Conservation (phyloP, 2,797 vertebrate species). For the Petrocephalus schoutedeni region DNA sequence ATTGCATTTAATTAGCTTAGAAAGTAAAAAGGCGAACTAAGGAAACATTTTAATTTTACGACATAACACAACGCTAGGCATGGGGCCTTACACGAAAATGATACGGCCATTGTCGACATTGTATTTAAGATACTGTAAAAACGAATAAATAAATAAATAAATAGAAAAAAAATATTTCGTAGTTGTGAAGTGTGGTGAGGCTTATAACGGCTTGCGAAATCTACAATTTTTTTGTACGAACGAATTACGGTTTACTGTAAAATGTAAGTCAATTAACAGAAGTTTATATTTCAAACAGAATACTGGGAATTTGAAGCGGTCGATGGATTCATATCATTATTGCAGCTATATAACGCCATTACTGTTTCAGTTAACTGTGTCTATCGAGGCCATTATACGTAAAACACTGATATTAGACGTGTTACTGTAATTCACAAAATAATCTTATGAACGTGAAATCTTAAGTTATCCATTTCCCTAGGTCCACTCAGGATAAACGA, state of each 20-base stretch:
- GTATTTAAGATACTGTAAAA: background rate
- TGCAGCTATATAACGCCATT: background rate
- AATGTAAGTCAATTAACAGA: background rate
- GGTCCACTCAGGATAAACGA: background rate
- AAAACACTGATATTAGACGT: background rate
- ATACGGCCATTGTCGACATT: background rate
- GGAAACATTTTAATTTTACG: background rate
- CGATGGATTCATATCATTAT: background rate
- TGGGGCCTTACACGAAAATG: background rate
- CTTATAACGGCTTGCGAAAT: background rate
- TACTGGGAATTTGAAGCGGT: background rate
- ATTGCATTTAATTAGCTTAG: background rate
- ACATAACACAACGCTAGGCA: background rate
- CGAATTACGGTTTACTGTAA: background rate
- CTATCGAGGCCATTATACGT: background rate
- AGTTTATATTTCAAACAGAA: background rate
- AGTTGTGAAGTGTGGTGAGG: background rate
- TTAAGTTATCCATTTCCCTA: background rate
- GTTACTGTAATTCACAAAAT: background rate
- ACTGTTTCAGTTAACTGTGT: background rate
- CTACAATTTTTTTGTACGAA: background rate
- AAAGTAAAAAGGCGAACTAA: background rate
- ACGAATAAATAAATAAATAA: background rate
- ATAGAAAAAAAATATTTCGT: background rate
- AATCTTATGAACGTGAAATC: background rate